Evolutionary conservation across 2,797 vertebrate species (phyloP).

Genomic region (Coilia nasus): DNA sequence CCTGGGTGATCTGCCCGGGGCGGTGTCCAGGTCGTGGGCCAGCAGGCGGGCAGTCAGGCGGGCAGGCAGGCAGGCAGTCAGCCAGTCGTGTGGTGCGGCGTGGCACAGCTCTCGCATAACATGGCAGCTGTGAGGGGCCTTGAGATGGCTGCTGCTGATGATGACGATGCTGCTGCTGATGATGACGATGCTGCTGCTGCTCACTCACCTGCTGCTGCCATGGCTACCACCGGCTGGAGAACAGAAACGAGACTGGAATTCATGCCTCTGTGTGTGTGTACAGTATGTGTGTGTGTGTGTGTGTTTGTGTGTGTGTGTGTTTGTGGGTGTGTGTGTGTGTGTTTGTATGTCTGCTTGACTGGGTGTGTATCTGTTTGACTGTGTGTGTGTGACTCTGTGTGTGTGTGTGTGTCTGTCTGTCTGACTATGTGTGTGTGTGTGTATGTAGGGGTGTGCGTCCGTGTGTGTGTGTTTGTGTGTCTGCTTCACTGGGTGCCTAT

Average conservation of each 20-base stretch:
- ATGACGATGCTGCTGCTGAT: no score
- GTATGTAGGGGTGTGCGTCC: neutral
- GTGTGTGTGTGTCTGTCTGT: neutral
- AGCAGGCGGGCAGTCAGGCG: neutral
- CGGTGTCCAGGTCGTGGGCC: slow-evolving; percentile 8
- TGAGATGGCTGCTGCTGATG: neutral
- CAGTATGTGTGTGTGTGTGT: slow-evolving; percentile 29
- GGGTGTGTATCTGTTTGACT: no score
- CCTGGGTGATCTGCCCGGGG: neutral
- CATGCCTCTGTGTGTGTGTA: neutral
- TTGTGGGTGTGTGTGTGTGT: neutral
- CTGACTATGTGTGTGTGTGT: neutral
- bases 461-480: no score
- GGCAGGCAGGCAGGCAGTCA: neutral
- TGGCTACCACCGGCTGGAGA: neutral
- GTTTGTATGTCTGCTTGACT: neutral
- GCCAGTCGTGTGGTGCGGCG: no score
- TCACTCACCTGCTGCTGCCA: slow-evolving; percentile 6
- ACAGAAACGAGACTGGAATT: neutral
- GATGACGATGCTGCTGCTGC: no score
- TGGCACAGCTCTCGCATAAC: no score
- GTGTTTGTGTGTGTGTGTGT: neutral
- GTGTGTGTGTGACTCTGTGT: no score
- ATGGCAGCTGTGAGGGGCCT: no score
- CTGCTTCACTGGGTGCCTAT: no score